A percentile compares a stretch with the other conserved stretches of the same genome.
phyloP scores from a whole-genome alignment of 2,888 invertebrate genomes.

The Sarcophaga rosellei region DNA sequence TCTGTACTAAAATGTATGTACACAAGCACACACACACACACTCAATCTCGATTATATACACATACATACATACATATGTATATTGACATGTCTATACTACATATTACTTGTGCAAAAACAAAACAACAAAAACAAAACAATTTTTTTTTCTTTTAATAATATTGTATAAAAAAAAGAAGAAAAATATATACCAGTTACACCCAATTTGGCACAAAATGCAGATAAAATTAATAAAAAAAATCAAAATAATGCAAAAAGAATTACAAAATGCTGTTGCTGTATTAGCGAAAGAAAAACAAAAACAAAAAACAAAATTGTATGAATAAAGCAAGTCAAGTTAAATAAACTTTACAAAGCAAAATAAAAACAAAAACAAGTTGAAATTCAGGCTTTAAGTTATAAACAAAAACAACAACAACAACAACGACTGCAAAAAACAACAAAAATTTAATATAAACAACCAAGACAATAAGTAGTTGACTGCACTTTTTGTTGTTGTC shows the following conservation, averaged over 20 bases:
- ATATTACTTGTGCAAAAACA: neutral
- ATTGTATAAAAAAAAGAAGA: slow-evolving; percentile 49
- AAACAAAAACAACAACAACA: slow-evolving; percentile 24
- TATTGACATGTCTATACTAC: neutral
- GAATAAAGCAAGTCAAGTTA: slow-evolving; percentile 57
- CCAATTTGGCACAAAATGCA: slow-evolving; percentile 65
- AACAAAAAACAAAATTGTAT: neutral
- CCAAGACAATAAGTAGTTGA: slow-evolving; percentile 46
- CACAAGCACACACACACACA: neutral
- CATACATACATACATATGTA: neutral
- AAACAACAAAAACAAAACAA: neutral
- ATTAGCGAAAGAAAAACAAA: slow-evolving; percentile 1
- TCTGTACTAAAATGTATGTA: neutral
- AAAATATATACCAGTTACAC: slow-evolving; percentile 61
- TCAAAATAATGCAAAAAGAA: slow-evolving; percentile 39
- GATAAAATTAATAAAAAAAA: slow-evolving; percentile 8
- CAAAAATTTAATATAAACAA: slow-evolving; percentile 26
- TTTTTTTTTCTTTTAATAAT: neutral
- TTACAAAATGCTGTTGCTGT: slow-evolving; percentile 21
- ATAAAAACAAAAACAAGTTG: slow-evolving; percentile 44
- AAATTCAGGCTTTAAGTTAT: slow-evolving; percentile 38
- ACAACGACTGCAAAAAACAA: slow-evolving; percentile 11
- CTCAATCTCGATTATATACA: neutral
- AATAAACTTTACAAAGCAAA: slow-evolving; percentile 52
- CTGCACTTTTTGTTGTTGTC: slow-evolving; percentile 39